phyloP scores from a whole-genome alignment of 2,113 vertebrate species.

The Xiphorhynchus elegans region DNA sequence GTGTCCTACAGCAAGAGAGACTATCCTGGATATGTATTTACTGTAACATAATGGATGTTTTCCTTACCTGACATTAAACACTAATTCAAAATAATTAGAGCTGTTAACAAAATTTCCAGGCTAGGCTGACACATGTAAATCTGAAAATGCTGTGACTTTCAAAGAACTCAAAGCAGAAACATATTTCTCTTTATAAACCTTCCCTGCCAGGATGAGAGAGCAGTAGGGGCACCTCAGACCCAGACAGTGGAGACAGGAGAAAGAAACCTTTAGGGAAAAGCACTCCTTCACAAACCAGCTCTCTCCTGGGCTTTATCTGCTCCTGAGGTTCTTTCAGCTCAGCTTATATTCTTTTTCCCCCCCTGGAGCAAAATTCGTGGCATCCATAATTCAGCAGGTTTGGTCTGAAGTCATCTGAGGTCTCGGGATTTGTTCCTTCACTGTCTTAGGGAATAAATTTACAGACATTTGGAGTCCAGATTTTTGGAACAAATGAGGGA shows the following conservation, averaged over 20 bases:
- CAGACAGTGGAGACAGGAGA: background rate
- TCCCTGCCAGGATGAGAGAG: background rate
- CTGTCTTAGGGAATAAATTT: background rate
- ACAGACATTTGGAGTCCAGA: background rate
- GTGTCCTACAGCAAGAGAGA: background rate
- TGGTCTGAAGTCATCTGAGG: background rate
- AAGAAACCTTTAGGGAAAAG: slow-evolving; percentile 8
- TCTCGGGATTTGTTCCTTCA: background rate
- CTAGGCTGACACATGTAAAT: background rate
- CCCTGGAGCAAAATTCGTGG: background rate
- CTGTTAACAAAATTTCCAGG: background rate
- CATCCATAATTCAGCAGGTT: background rate
- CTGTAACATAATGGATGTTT: accelerated
- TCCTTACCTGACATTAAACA: background rate
- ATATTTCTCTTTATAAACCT: background rate
- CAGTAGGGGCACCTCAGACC: background rate
- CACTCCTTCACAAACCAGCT: background rate
- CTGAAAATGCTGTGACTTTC: background rate
- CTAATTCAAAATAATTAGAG: background rate
- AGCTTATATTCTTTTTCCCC: background rate
- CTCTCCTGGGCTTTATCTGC: background rate
- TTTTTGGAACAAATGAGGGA: background rate
- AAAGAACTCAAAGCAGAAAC: background rate
- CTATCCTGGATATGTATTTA: background rate
- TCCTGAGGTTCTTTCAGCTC: background rate